Conservation (phyloP, 2,888 invertebrate genomes). For the Melanostoma mellinum region DNA sequence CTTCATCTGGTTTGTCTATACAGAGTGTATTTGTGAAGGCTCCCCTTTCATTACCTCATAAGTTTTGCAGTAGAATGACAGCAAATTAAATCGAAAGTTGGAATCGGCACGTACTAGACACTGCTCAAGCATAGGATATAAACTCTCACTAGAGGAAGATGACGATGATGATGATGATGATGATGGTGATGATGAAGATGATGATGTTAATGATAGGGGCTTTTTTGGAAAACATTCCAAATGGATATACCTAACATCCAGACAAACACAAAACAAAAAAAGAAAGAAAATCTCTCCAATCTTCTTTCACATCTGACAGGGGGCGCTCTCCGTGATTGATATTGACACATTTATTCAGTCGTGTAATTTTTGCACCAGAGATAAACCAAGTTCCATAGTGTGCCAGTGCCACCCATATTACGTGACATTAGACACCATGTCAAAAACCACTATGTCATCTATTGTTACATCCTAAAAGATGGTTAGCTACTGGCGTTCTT, state of each 20-base stretch:
- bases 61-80: conserved; percentile 47
- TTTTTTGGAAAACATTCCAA: conserved; percentile 19
- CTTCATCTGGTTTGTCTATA: conserved; percentile 3
- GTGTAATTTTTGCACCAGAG: conserved; percentile 54
- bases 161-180: conserved; percentile 42
- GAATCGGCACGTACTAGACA: conserved; percentile 65
- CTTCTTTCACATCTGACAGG: conserved; percentile 33
- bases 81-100: conserved; percentile 68
- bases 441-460: conserved; percentile 50
- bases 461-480: conserved; percentile 53
- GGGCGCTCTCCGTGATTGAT: conserved; percentile 57
- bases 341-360: conserved; percentile 69
- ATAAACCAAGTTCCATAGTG: conserved; percentile 1
- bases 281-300: conserved; percentile 11
- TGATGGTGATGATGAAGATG: conserved; percentile 26
- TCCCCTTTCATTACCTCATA: conserved; percentile 12
- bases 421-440: conserved; percentile 61
- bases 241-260: conserved; percentile 38
- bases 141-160: conserved; percentile 33
- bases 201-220: conserved; percentile 52
- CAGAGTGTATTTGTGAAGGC: conserved; percentile 1
- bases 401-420: conserved; percentile 61
- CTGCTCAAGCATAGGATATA: conserved; percentile 36
- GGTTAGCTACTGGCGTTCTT: conserved; percentile 34
- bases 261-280: conserved; percentile 5